phyloP scores from a whole-genome alignment of 2,113 vertebrate genomes.

The Saimiri boliviensis region DNA sequence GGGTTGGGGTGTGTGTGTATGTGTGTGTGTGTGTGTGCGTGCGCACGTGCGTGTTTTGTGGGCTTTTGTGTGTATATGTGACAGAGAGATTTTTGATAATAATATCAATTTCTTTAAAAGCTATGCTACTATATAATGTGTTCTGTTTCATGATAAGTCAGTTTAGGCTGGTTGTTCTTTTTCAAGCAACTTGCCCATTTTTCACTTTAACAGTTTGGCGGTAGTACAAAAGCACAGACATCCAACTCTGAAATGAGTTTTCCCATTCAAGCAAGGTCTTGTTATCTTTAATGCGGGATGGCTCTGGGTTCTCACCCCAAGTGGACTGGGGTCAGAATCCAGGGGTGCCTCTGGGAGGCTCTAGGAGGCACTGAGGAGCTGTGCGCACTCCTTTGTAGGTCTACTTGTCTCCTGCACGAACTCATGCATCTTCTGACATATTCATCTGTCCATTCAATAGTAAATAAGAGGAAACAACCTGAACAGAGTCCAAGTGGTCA shows the following conservation, averaged over 20 bases:
- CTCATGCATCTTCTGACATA: not conserved
- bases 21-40: not conserved
- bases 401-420: not conserved
- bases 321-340: not conserved
- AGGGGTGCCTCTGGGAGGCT: not conserved
- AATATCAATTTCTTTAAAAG: not conserved
- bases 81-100: not conserved
- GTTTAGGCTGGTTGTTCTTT: not conserved
- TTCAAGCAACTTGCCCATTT: not conserved
- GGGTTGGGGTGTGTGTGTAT: not conserved
- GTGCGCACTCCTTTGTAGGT: not conserved
- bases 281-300: not conserved
- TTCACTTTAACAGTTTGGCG: not conserved
- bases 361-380: not conserved
- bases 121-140: fast-evolving
- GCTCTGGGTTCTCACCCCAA: not conserved
- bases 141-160: not conserved
- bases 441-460: not conserved
- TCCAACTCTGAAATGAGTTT: not conserved
- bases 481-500: not conserved
- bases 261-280: not conserved
- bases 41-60: not conserved
- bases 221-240: not conserved
- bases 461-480: not conserved
- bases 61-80: not conserved